Base-by-base conservation (phyloP, 2,888 invertebrate species). In the Eumacrocentrus americanus region DNA sequence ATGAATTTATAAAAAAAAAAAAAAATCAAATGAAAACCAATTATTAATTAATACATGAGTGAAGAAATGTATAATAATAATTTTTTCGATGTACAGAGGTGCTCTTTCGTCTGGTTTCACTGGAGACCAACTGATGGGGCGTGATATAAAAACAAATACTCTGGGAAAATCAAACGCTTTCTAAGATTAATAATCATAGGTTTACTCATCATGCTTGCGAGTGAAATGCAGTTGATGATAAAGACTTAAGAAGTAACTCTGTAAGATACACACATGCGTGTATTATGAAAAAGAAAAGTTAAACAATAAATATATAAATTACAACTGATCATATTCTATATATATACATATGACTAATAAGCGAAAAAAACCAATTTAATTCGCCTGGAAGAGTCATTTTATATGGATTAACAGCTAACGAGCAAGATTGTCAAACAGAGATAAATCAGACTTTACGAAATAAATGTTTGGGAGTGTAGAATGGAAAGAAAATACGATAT, bases 121-220 rank as follows among this genome's bases (percentile, higher is more conserved):
- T 4, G 6, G 4, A 25, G 2, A 29, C 25, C 18, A 40, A 9
- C 16, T 23, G 20, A 42, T 25, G 35, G 22, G 35, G 34, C 9
- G n/a, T 34, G 14, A 34, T 51, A 42, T 20, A 22, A 12, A 53
- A 60, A 55, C 70, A 61, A 68, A 71, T 68, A 71, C 66, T 72
- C 71, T 74, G 75, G 75, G 75, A 72, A 75, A 73, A 75, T 67
- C 67, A 75, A 73, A 71, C 75, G 75, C 75, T 76, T 76, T 75
- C 68, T 72, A 73, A 72, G 56, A 65, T 46, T 23, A 40, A 42
- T 42, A 53, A 35, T 52, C 22, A 37, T 52, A 14, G 35, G 38
- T 38, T 22, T n/a, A 38, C 7, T n/a, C 9, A 14, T 12, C 7
- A 12, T 38, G 18, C 22, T 14, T 38, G 1, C n/a, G n/a, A n/a